Conservation (phyloP, 1,140 invertebrate genomes). For the Maconellicoccus hirsutus region DNA sequence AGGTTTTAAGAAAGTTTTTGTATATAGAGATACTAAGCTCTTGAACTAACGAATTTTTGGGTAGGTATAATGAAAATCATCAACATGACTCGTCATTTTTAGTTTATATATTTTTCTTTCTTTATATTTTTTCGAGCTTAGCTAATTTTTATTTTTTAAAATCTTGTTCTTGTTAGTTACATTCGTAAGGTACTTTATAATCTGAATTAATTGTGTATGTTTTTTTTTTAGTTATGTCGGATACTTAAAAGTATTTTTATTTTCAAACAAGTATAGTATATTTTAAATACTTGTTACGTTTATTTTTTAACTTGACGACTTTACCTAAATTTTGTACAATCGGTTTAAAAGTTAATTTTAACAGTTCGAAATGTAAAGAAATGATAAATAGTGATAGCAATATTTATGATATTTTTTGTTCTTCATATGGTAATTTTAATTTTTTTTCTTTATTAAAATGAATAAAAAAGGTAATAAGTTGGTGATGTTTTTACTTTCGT, state of each 20-base stretch:
- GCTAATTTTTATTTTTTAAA: conserved; percentile 5
- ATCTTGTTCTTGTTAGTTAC: conserved; percentile 2
- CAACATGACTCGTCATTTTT: conserved; percentile 8
- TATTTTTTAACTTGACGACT: neutral
- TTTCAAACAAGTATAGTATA: neutral
- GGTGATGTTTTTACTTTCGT: too few relatives aligned
- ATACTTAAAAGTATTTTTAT: conserved; percentile 10
- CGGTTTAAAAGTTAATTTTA: neutral
- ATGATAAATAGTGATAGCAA: neutral
- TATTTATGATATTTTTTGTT: conserved; percentile 1
- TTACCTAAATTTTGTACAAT: conserved; percentile 9
- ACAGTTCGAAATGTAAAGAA: neutral
- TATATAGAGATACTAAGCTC: neutral
- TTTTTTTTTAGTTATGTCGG: neutral
- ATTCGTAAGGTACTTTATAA: neutral
- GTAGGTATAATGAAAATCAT: neutral
- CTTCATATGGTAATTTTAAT: neutral
- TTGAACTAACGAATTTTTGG: neutral
- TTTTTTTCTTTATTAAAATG: neutral
- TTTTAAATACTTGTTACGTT: neutral
- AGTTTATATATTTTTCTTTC: neutral
- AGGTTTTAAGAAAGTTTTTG: neutral
- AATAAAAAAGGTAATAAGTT: too few relatives aligned
- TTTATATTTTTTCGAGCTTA: neutral
- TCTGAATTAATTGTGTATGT: conserved; percentile 9